These are phyloP conservation scores for Mesoligia furuncula DNA, from an alignment of 2,888 invertebrate genomes.

Conservation along the genomic window DNA sequence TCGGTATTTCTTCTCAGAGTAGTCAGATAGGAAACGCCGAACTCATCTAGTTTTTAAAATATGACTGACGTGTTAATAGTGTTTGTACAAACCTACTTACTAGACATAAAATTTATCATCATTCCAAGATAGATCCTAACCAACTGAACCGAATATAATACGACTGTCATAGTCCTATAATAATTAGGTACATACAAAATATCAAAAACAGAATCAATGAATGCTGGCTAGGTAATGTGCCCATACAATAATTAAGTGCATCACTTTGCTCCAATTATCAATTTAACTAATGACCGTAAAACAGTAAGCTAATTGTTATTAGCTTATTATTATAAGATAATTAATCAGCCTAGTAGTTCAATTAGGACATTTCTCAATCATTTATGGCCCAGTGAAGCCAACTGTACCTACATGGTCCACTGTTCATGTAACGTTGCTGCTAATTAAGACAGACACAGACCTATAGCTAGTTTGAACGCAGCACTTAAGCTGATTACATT, in stretches of 20 bases:
- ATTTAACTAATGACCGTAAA: constrained; percentile 21
- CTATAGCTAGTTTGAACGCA: constrained; percentile 26
- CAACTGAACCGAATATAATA: not conserved
- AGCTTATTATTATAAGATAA: too few relatives aligned
- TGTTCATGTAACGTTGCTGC: constrained; percentile 42
- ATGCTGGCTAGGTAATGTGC: not conserved
- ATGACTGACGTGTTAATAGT: too few relatives aligned
- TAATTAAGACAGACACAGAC: constrained; percentile 51
- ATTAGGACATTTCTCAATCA: constrained; percentile 59
- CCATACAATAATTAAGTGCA: not conserved
- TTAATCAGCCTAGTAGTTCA: constrained; percentile 57
- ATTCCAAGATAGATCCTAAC: not conserved
- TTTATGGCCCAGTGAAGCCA: constrained; percentile 53
- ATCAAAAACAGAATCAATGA: not conserved
- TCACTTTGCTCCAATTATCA: constrained; percentile 1
- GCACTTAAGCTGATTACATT: constrained; percentile 59
- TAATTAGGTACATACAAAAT: not conserved
- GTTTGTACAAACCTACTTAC: too few relatives aligned
- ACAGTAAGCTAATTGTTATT: constrained; percentile 43
- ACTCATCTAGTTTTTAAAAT: too few relatives aligned
- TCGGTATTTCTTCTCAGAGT: too few relatives aligned
- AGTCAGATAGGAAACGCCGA: too few relatives aligned
- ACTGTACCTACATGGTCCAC: constrained; percentile 44
- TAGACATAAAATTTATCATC: not conserved
- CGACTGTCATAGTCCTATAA: not conserved